Evolutionary conservation across 2,113 vertebrate species (phyloP), one percentile per base, ranked within the genome.

Genomic region (Lichenostomus cassidix): DNA sequence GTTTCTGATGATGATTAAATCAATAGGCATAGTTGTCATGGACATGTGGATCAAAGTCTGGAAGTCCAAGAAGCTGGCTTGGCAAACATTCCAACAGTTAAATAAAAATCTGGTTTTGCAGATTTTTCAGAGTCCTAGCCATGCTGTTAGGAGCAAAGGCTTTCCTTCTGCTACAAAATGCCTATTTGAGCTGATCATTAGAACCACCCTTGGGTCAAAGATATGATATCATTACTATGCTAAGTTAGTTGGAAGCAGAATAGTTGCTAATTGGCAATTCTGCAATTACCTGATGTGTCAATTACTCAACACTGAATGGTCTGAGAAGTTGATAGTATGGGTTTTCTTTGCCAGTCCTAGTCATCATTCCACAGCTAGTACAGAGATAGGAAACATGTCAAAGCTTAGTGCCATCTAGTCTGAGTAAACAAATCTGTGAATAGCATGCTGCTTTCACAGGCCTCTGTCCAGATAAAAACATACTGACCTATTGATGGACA

Each of bases 1-100:
- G 49, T 75, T 92, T 95, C 87, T 92, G 78, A 90, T 87, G 65
- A 63, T 74, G 85, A 91, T 89, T 89, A 95, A 94, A 93, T 87
- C 64, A 82, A 74, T 44, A 92, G 70, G 53, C 52, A 80, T 46
- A 35, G 75, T 76, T 93, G 46, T 59, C 49, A 60, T 31, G 35
- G 89, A 64, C 27, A 56, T 31, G 27, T 25, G 88, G 85, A 89
- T 88, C 84, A 56, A 90, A 90, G 85, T 46, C 71, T 73, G 83
- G 87, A 92, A 91, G 92, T 73, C 39, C 55, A 94, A 93, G 71
- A 87, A 86, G 17, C 9, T 75, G 37, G 16, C 35, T 91, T 94
- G 71, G 81, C 63, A 80, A 87, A 64, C 27, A 83, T 63, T 70
- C 50, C 41, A 53, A 59, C 59, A 50, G 49, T 88, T 81, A 85